Evolutionary conservation across 2,113 vertebrate species (phyloP).

Genomic region (Elachura formosa): DNA sequence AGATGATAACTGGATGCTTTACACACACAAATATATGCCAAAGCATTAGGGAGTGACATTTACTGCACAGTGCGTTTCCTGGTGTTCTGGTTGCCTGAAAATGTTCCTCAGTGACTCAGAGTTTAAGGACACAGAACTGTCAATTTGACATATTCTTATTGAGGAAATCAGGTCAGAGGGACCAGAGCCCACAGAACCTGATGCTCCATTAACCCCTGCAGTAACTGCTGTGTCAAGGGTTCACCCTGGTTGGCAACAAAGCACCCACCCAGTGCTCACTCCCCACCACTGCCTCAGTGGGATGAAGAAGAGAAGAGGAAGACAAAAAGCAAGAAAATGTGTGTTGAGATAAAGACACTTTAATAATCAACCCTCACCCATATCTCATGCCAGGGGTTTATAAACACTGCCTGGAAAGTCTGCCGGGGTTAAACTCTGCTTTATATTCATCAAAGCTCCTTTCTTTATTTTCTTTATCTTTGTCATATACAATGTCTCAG

Average conservation of each 20-base stretch:
- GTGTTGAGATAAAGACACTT: not conserved
- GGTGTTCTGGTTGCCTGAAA: not conserved
- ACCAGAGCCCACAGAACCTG: not conserved
- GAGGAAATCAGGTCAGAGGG: not conserved
- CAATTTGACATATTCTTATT: not conserved
- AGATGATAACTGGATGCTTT: not conserved
- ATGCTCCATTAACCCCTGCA: not conserved
- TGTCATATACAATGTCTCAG: not conserved
- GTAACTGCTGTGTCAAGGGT: fast-evolving
- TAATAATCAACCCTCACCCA: not conserved
- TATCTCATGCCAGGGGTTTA: fast-evolving
- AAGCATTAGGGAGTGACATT: not conserved
- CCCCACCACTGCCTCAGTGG: not conserved
- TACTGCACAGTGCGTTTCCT: not conserved
- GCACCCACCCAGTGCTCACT: not conserved
- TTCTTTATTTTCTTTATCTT: not conserved
- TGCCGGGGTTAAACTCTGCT: not conserved
- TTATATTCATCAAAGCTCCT: not conserved
- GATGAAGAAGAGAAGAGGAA: not conserved
- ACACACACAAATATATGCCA: not conserved
- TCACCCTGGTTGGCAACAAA: not conserved
- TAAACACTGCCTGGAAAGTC: not conserved
- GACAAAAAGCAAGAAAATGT: not conserved
- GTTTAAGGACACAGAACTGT: not conserved
- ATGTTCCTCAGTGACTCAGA: not conserved